These are phyloP conservation scores for Meriones unguiculatus DNA, from an alignment of 2,113 vertebrate species.

Conservation along the genomic window DNA sequence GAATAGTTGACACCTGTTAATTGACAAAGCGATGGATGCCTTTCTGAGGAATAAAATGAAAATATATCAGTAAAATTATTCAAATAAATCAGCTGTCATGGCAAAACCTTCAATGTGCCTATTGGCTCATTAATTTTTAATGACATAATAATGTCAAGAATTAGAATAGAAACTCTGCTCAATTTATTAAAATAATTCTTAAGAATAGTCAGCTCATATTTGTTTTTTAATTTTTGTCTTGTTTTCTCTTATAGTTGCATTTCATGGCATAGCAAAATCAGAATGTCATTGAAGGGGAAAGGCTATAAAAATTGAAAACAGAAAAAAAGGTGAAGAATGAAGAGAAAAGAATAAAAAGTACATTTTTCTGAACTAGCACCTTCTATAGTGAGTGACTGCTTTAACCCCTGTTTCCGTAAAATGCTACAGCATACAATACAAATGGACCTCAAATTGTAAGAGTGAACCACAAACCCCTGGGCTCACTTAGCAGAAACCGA, in stretches of 20 bases:
- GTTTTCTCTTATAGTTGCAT: background rate
- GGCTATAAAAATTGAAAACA: background rate
- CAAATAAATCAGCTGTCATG: constrained; percentile 27
- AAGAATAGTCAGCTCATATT: background rate
- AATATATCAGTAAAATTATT: constrained; percentile 47
- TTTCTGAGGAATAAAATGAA: constrained; percentile 50
- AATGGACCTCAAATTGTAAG: background rate
- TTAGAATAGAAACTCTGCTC: background rate
- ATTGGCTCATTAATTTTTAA: constrained; percentile 50
- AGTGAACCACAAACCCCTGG: background rate
- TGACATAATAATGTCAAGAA: constrained; percentile 21
- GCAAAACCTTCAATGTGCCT: background rate
- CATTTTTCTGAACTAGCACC: constrained; percentile 7
- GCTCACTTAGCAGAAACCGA: constrained; percentile 13
- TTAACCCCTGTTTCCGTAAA: constrained; percentile 31
- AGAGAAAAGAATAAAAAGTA: background rate
- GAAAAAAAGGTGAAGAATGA: background rate
- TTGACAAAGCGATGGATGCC: background rate
- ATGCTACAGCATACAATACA: background rate
- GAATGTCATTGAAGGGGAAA: background rate
- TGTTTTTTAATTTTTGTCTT: constrained; percentile 25
- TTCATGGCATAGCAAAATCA: constrained; percentile 1
- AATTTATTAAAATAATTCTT: constrained; percentile 1
- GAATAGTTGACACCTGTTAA: background rate
- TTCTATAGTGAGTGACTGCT: constrained; percentile 16